Evolutionary conservation across 2,888 invertebrate species (phyloP).

Genomic region (Drosophila sordidula): DNA sequence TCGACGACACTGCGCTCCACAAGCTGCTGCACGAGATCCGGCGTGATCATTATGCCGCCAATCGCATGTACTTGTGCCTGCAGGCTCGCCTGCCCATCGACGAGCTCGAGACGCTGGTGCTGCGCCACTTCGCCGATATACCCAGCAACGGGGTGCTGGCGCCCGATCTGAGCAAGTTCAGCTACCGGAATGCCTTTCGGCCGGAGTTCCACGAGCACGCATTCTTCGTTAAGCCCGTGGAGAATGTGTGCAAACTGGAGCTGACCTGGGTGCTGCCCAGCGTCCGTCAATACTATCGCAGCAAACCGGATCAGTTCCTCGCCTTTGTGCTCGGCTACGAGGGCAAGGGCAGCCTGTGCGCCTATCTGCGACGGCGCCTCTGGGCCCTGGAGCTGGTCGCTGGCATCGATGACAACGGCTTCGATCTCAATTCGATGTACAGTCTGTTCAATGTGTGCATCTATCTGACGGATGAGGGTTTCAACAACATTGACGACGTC

Average conservation of each 20-base stretch:
- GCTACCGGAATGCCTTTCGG: conserved; percentile 78
- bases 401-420: conserved; percentile 91
- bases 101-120: conserved; percentile 82
- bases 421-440: conserved; percentile 92
- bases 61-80: conserved; percentile 94
- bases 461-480: conserved; percentile 91
- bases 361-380: conserved; percentile 89
- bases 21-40: conserved; percentile 90
- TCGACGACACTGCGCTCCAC: conserved; percentile 89
- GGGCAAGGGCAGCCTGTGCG: conserved; percentile 93
- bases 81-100: conserved; percentile 87
- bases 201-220: conserved; percentile 81
- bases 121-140: conserved; percentile 89
- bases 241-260: conserved; percentile 89
- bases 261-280: conserved; percentile 84
- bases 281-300: conserved; percentile 79
- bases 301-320: conserved; percentile 88
- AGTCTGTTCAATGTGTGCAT: conserved; percentile 91
- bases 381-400: conserved; percentile 91
- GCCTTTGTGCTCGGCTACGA: conserved; percentile 94
- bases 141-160: conserved; percentile 88
- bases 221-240: conserved; percentile 91
- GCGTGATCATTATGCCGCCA: conserved; percentile 92
- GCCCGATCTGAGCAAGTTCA: conserved; percentile 87
- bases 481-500: conserved; percentile 89